Evolutionary conservation across 92 coral and sea anemone species (phyloP), one percentile per base, ranked within the genome.

Genomic region (Actinostola sp.): DNA sequence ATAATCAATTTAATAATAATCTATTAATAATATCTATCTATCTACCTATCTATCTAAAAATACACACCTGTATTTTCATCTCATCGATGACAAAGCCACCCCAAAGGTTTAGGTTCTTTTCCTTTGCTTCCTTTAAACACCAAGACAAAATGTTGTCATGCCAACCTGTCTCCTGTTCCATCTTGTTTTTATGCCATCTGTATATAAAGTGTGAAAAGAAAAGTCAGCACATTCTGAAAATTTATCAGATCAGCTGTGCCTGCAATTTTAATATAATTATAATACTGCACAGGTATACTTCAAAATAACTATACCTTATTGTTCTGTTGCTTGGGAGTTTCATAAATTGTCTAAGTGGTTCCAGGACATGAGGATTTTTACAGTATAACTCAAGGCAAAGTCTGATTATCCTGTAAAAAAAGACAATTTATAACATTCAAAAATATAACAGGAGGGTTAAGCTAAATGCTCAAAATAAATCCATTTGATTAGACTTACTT

Each of bases 331-430:
- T 81, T 51, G 80, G 80, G 9, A 81, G 68, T 3, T 23, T 35
- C 0, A 81, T 38, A 43, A 81, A 73, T 0, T 73, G 34, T n/a
- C 86, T 23, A 6, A 63, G 67, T 0, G 74, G 66, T 33, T 73
- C 86, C 85, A 79, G 46, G 30, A 79, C 79, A 71, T 71, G 79
- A 2, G 79, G 85, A 35, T 79, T 79, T 49, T 79, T 80, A 24
- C 72, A 60, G 41, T 80, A 71, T 1, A 63, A 1, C 28, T 63
- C 70, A 1, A 35, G 2, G 15, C 50, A 63, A 1, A 63, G 8
- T 27, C 16, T 35, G 13, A 63, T 63, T 27, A 57, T 57, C 17
- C 63, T 57, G 24, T 2, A 48, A 48, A n/a, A 11, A 36, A 4
- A 36, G 11, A 36, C 6, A 36, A 36, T 36, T 36, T 36, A n/a